These are phyloP conservation scores for Alsophila aescularia DNA, from an alignment of 2,888 invertebrate genomes.

Conservation along the genomic window DNA sequence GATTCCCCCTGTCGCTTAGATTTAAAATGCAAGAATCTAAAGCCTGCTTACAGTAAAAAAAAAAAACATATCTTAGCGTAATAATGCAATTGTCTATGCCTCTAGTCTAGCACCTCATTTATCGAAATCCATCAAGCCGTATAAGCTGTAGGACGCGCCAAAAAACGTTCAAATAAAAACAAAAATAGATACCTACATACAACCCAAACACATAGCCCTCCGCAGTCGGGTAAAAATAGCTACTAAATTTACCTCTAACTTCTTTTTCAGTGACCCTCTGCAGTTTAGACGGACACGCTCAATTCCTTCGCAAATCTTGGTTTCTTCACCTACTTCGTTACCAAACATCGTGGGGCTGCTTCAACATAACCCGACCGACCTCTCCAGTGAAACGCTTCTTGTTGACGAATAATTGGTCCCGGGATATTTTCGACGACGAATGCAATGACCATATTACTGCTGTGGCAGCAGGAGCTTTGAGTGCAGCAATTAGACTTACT, in stretches of 20 bases:
- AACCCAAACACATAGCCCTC: too few species aligned
- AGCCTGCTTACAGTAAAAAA: too few species aligned
- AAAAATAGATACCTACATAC: too few species aligned
- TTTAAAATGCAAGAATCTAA: too few species aligned
- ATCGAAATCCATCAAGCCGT: too few species aligned
- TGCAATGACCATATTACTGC: conserved; percentile 52
- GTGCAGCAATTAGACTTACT: conserved; percentile 44
- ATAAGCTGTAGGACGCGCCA: too few species aligned
- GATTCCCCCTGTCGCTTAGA: too few species aligned
- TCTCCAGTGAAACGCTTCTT: background rate
- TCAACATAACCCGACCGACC: conserved; percentile 15
- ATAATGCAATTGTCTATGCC: too few species aligned
- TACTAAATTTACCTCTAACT: background rate
- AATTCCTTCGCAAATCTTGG: conserved; percentile 54
- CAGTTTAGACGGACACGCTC: conserved; percentile 48
- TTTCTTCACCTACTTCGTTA: conserved; percentile 38
- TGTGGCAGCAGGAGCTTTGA: conserved; percentile 42
- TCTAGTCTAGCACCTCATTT: too few species aligned
- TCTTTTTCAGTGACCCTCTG: conserved; percentile 53
- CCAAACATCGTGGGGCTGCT: conserved; percentile 54
- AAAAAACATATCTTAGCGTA: too few species aligned
- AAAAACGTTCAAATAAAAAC: too few species aligned
- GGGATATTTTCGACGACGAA: background rate
- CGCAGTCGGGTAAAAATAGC: too few species aligned
- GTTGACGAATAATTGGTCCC: background rate